Evolutionary conservation across 2,113 vertebrate genomes (phyloP).

Genomic region (Phaetusa simplex): DNA sequence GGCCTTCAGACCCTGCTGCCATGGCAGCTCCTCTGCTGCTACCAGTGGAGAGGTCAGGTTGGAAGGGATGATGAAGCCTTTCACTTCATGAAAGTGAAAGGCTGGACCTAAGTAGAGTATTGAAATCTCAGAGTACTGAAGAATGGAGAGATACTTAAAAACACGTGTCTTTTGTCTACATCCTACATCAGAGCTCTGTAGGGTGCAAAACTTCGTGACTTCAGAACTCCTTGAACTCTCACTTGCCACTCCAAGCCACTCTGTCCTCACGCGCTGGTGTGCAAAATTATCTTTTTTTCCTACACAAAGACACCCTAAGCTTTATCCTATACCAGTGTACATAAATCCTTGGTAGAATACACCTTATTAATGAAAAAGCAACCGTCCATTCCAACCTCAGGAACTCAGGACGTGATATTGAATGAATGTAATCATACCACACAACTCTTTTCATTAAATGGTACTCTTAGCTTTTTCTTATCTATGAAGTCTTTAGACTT

Average conservation of each 20-base stretch:
- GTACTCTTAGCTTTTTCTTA: not conserved
- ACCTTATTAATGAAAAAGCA: not conserved
- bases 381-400: not conserved
- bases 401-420: not conserved
- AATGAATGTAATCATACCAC: not conserved
- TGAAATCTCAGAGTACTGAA: not conserved
- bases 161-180: accelerated
- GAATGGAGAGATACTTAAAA: not conserved
- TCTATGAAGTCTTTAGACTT: not conserved
- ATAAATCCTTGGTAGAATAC: not conserved
- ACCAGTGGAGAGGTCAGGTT: not conserved
- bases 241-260: not conserved
- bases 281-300: not conserved
- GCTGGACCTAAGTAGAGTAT: not conserved
- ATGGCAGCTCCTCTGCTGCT: not conserved
- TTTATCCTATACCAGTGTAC: not conserved
- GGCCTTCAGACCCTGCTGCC: not conserved
- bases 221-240: not conserved
- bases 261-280: accelerated
- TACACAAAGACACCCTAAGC: not conserved
- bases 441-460: not conserved
- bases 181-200: not conserved
- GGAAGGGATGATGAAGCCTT: not conserved
- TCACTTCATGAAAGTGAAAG: not conserved
- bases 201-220: not conserved